Conservation (phyloP, 2,888 invertebrate species). For the Pharmacophagus antenor region DNA sequence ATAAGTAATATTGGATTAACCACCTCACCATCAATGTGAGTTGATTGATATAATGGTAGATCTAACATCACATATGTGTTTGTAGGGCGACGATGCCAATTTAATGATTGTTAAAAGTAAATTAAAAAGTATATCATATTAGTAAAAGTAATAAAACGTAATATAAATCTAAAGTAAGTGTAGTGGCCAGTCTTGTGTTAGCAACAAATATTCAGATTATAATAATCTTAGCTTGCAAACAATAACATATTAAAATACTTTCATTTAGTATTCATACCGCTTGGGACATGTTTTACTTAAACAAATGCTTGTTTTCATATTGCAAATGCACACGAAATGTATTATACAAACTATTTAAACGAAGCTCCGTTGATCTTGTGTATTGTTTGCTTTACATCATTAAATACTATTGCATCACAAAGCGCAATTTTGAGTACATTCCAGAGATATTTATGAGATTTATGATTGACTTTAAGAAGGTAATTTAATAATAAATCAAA, state of each 20-base stretch:
- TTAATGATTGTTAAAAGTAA: background rate
- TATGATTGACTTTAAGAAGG: background rate
- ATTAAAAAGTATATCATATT: background rate
- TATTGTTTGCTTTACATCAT: background rate
- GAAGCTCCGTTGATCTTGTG: background rate
- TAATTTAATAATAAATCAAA: background rate
- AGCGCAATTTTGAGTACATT: no score
- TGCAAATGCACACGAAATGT: conserved; percentile 3
- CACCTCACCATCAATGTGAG: no score
- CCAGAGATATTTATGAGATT: background rate
- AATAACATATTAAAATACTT: conserved; percentile 16
- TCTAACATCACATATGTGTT: no score
- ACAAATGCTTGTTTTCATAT: conserved; percentile 1
- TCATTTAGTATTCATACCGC: conserved; percentile 9
- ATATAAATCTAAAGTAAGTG: no score
- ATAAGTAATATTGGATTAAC: no score
- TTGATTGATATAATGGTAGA: no score
- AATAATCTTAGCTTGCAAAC: background rate
- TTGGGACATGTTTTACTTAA: conserved; percentile 3
- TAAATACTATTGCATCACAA: background rate
- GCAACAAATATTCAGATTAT: no score
- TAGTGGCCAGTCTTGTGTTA: no score
- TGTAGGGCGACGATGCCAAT: no score
- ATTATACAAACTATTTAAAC: background rate
- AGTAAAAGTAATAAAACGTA: background rate